Evolutionary conservation across 1,140 invertebrate genomes (phyloP), one percentile per base, ranked within the genome.

Genomic region (Aporrectodea caliginosa): DNA sequence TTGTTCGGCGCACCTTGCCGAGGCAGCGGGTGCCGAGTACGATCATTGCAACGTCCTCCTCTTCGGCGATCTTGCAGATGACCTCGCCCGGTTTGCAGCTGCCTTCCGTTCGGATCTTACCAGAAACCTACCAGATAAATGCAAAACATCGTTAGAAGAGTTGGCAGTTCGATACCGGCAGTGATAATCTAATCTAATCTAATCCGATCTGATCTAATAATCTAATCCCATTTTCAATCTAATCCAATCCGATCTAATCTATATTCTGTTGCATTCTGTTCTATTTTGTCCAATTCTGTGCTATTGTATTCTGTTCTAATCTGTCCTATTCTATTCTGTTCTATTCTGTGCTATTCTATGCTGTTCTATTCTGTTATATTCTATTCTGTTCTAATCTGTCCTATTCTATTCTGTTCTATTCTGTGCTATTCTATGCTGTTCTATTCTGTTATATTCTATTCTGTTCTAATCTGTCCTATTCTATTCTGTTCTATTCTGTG

Each of bases 21-120:
- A 73, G 71, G 32, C 77, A 69, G n/a, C 77, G 31, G 30, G 77
- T 78, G 1, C 69, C 77, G 22, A 78, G 72, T 2, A 78, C 71
- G 58, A 78, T 72, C 69, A 78, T 72, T 22, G 69, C 77, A 12
- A 34, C 32, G 16, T 78, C 6, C 22, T 78, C 77, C 6, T 72
- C 77, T 43, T 72, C 33, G 32, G 77, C 32, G n/a, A 69, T 34
- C 77, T 78, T 72, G n/a, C 69, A 29, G 35, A 78, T 71, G 30
- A 33, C 77, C 22, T 78, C 32, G 2, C 77, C 77, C 33, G 77
- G 77, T 31, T 78, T 69, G 35, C 69, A 35, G 35, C 35, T 76
- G 27, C 33, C 29, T 35, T 35, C 32, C 1, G 75, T 35, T 58
- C 16, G 33, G 27, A 76, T 43, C 14, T 32, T 76, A 2, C 75